Evolutionary conservation across 2,113 vertebrate genomes (phyloP).

Genomic region (Dicentrarchus labrax): DNA sequence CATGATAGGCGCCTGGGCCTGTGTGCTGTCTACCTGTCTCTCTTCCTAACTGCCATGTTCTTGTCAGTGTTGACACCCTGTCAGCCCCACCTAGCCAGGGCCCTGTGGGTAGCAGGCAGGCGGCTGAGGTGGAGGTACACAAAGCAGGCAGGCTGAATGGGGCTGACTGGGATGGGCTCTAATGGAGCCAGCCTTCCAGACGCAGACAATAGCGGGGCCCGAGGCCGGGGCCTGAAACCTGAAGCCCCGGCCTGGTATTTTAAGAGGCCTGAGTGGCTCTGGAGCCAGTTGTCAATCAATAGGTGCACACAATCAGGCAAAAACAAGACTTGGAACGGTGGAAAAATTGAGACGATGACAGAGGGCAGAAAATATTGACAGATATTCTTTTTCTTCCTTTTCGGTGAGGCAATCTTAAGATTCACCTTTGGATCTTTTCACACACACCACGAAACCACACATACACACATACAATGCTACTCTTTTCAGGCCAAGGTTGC

Average conservation of each 20-base stretch:
- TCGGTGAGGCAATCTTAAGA: conserved; percentile 58
- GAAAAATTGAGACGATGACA: conserved; percentile 64
- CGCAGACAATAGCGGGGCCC: conserved; percentile 84
- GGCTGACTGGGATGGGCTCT: conserved; percentile 75
- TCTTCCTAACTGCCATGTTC: conserved; percentile 72
- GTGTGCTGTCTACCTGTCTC: conserved; percentile 77
- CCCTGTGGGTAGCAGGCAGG: conserved; percentile 75
- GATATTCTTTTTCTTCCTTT: conserved; percentile 60
- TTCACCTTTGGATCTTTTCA: conserved; percentile 59
- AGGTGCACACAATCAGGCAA: conserved; percentile 82
- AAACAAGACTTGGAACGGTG: conserved; percentile 68
- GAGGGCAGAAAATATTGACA: conserved; percentile 80
- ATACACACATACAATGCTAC: conserved; percentile 18
- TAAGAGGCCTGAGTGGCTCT: conserved; percentile 89
- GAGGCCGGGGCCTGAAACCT: conserved; percentile 87
- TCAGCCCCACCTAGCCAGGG: conserved; percentile 78
- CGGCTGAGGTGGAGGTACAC: conserved; percentile 75
- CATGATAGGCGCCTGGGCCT: conserved; percentile 75
- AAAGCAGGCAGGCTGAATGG: conserved; percentile 83
- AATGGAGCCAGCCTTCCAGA: conserved; percentile 83
- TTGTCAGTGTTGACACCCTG: conserved; percentile 78
- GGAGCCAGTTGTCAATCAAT: conserved; percentile 91
- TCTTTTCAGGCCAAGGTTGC: conserved; percentile 50
- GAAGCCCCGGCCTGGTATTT: conserved; percentile 87
- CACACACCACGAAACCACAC: conserved; percentile 22